A percentile compares a stretch with the other conserved stretches of the same genome.
Evolutionary conservation across 2,797 vertebrate species (phyloP).

Genomic region (Balearica regulorum): DNA sequence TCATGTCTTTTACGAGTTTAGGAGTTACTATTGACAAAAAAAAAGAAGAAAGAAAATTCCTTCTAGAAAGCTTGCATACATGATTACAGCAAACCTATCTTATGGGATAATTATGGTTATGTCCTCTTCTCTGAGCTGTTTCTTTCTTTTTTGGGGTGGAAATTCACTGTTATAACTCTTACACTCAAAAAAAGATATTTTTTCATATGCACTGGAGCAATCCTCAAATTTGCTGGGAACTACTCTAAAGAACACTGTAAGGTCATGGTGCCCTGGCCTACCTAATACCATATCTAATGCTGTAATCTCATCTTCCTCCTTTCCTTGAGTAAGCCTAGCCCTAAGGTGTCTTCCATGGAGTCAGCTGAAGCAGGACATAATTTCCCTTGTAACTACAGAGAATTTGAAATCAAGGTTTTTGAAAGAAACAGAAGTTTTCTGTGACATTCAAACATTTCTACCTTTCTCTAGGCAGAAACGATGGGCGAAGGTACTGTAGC

Average conservation of each 20-base stretch:
- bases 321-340: not conserved
- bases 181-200: not conserved
- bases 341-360: not conserved
- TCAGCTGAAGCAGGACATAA: not conserved
- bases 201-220: not conserved
- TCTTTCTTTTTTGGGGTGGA: not conserved
- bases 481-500: not conserved
- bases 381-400: not conserved
- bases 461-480: not conserved
- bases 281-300: slow-evolving; percentile 1
- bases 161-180: not conserved
- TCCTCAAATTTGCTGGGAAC: not conserved
- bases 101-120: not conserved
- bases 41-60: not conserved
- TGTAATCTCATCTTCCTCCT: not conserved
- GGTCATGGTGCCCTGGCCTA: not conserved
- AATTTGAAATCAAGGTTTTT: not conserved
- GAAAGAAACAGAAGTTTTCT: not conserved
- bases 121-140: not conserved
- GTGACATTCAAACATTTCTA: not conserved
- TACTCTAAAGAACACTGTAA: not conserved
- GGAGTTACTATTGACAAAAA: not conserved
- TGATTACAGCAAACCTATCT: not conserved
- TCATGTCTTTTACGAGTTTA: not conserved
- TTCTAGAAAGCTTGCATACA: not conserved